Percentiles rank a stretch among this genome's conserved stretches.
Conservation (phyloP, 2,888 invertebrate species). For the Imbricaverruca yamaguchii region DNA sequence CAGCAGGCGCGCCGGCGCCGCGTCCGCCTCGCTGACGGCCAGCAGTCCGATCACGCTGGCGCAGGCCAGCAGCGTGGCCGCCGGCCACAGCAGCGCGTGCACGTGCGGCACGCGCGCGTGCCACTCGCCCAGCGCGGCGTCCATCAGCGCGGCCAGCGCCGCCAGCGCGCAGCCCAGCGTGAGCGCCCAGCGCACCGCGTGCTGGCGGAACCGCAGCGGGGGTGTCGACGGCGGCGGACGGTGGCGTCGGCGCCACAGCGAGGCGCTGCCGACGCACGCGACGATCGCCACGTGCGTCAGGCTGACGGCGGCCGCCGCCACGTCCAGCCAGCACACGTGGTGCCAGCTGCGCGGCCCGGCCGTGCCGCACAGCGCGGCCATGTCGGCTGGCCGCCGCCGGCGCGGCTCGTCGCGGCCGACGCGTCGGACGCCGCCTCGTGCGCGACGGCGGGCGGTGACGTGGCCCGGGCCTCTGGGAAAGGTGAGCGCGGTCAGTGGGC, state of each 20-base stretch:
- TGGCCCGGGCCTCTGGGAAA: no score
- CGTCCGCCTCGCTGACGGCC: neutral
- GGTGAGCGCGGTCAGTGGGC: no score
- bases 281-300: neutral
- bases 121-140: neutral
- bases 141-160: neutral
- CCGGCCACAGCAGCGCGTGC: conserved; percentile 1
- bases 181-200: neutral
- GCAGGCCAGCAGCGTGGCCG: neutral
- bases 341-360: neutral
- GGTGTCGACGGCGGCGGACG: neutral
- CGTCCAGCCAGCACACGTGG: neutral
- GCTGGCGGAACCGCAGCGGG: neutral
- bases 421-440: no score
- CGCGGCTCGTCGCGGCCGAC: no score
- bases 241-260: neutral
- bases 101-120: neutral
- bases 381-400: neutral
- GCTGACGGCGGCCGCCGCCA: neutral
- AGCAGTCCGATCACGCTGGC: neutral
- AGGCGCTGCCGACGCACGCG: no score
- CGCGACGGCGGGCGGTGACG: no score
- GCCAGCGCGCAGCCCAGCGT: neutral
- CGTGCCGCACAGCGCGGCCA: neutral
- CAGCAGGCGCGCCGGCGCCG: neutral